phyloP scores from a whole-genome alignment of 2,797 vertebrate genomes.

The Chiroxiphia lanceolata region DNA sequence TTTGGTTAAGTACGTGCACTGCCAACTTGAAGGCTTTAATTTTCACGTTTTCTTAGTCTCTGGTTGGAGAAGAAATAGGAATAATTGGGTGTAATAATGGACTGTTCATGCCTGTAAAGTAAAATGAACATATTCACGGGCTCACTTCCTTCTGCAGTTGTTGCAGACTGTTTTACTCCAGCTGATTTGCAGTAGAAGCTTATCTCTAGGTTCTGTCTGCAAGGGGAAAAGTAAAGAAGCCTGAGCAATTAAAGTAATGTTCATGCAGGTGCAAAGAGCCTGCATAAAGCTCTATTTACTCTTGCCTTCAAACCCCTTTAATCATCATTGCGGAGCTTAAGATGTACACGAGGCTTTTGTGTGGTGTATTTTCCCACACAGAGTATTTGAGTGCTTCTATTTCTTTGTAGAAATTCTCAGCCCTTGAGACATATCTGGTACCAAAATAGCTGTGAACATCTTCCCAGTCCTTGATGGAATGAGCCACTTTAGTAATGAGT shows the following conservation, averaged over 20 bases:
- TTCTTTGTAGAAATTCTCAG: not conserved
- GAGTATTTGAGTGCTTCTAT: not conserved
- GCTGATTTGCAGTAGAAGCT: conserved; percentile 38
- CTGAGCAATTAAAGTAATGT: conserved; percentile 38
- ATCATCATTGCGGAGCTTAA: conserved; percentile 4
- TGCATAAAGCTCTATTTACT: conserved; percentile 20
- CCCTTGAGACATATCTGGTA: not conserved
- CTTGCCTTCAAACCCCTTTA: conserved; percentile 18
- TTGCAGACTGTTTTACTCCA: conserved; percentile 3
- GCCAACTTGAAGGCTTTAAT: not conserved
- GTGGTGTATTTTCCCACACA: not conserved
- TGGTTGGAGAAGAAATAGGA: conserved; percentile 19
- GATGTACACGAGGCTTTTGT: not conserved
- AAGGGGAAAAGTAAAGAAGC: conserved; percentile 51
- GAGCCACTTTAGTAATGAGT: not conserved
- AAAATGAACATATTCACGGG: conserved; percentile 27
- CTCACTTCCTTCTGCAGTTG: conserved; percentile 28
- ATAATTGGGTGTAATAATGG: conserved; percentile 38
- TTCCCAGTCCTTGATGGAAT: not conserved
- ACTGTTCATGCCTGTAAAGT: conserved; percentile 12
- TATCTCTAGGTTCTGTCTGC: conserved; percentile 41
- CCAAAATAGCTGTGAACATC: conserved; percentile 23
- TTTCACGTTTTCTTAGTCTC: conserved; percentile 32
- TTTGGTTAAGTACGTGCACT: not conserved
- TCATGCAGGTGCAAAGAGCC: conserved; percentile 49